Evolutionary conservation across 1,140 invertebrate species (phyloP), one percentile per base, ranked within the genome.

Genomic region (Ips nitidus): DNA sequence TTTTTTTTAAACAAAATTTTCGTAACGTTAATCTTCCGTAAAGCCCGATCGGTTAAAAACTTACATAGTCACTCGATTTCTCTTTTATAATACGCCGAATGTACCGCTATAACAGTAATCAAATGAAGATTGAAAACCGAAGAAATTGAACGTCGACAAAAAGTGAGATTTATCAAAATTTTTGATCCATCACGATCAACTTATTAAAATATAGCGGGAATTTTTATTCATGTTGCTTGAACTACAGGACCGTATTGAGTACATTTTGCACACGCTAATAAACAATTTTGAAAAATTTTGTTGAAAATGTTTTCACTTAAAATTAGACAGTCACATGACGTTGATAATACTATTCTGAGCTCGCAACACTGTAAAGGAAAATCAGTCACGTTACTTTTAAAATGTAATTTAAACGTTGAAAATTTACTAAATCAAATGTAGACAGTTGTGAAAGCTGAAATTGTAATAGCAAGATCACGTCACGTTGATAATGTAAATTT

Each of bases 131-230:
- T 5, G 6, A 55, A 55, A 55, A 55, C 8, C 6, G 52, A 55
- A 55, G 52, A 55, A 22, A 55, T 55, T 55, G 37, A 55, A 55
- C 52, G 52, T 55, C 52, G 7, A n/a, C 41, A 50, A 22, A 61
- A 61, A 61, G 41, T n/a, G 22, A 45, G 43, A 45, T 47, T 61
- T 61, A 61, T 61, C 59, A 61, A 61, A 61, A 61, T 61, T 61
- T 40, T 61, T 61, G 59, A 61, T 61, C 59, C 59, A 50, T 61
- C 41, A 38, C n/a, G 42, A 47, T 47, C 42, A 61, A 47, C 45
- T 56, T 47, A 61, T 56, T 47, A 61, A 61, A 61, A 61, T 47
- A 40, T 61, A 61, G 59, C 59, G 59, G 59, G 57, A n/a, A 22
- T 37, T 47, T 47, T 61, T 61, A 36, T 61, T 61, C 4, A 47